Conservation (phyloP, 1,140 invertebrate species). For the Heliconius hewitsoni region DNA sequence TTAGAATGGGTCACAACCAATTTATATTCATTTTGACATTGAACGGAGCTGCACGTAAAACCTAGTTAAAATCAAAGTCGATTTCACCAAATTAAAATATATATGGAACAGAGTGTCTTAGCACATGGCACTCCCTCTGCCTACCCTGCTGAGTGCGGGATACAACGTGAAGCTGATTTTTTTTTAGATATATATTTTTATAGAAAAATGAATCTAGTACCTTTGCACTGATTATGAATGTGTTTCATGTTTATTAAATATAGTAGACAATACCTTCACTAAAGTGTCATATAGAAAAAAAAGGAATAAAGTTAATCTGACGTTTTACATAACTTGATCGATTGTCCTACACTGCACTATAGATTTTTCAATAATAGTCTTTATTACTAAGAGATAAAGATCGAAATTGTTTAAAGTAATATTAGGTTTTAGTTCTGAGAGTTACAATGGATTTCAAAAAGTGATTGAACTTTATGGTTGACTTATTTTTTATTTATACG, state of each 20-base stretch:
- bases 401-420: not conserved
- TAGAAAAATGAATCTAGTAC: not conserved
- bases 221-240: not conserved
- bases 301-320: conserved; percentile 64
- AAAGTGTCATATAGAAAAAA: conserved; percentile 53
- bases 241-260: conserved; percentile 26
- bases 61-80: no score
- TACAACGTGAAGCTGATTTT: no score
- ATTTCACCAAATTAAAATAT: no score
- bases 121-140: no score
- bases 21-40: no score
- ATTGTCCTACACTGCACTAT: conserved; percentile 41
- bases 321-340: conserved; percentile 66
- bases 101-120: no score
- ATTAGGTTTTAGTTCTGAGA: conserved; percentile 9
- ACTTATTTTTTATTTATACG: conserved; percentile 47
- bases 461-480: conserved; percentile 67
- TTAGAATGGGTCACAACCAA: no score
- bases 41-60: no score
- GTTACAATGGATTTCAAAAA: conserved; percentile 56
- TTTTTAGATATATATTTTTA: no score
- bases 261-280: conserved; percentile 13
- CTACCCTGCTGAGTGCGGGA: no score
- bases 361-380: conserved; percentile 13
- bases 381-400: conserved; percentile 28